Conservation (phyloP, 2,113 vertebrate species). For the Nannospalax galili region DNA sequence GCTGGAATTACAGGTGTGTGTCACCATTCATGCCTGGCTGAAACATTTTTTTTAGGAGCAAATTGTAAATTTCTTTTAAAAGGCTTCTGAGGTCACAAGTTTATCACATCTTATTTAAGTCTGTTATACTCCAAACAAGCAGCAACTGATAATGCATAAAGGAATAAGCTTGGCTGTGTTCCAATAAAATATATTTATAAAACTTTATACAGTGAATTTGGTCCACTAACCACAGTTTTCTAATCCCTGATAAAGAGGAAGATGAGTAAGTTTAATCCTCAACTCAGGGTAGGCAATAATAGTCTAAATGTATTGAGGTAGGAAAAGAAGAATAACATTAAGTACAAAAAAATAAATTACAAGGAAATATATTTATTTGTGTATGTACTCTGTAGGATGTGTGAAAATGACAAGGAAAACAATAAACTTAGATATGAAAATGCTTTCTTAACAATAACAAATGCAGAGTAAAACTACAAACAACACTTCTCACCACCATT, state of each 20-base stretch:
- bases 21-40: not conserved
- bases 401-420: conserved; percentile 15
- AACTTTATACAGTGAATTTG: conserved; percentile 41
- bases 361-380: not conserved
- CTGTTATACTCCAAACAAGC: not conserved
- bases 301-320: no score
- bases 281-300: not conserved
- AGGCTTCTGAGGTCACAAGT: not conserved
- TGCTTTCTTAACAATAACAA: conserved; percentile 23
- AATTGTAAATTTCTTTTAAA: conserved; percentile 19
- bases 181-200: conserved; percentile 11
- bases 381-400: not conserved
- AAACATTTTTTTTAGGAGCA: not conserved
- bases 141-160: not conserved
- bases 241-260: not conserved
- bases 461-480: conserved; percentile 28
- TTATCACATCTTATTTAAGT: not conserved
- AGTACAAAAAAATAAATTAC: no score
- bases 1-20: not conserved
- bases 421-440: conserved; percentile 12
- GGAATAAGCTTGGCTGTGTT: not conserved
- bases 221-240: not conserved
- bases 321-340: no score
- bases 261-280: not conserved
- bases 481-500: not conserved